Base-by-base conservation (phyloP, 2,888 invertebrate species). In the Plebejus argus region DNA sequence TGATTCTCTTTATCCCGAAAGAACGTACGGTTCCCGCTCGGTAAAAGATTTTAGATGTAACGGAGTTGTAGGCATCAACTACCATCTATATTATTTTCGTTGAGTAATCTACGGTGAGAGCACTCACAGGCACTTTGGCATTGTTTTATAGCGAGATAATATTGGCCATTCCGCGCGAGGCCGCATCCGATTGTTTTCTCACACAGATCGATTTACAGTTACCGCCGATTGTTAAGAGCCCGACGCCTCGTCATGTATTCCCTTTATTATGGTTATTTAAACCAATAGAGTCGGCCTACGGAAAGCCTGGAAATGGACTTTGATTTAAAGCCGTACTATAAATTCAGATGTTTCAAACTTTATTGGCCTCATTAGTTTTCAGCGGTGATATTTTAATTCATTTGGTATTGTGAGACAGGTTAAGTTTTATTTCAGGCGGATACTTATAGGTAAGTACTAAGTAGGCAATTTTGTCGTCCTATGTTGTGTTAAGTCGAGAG, bases 131-230 rank as follows among this genome's bases (percentile, higher is more conserved):
- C 80, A 77, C 79, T 81, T 78, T 78, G 74, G 79, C 87, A 87
- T 88, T 88, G 87, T 88, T 89, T 88, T 86, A 86, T 86, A 83
- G 85, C 82, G 83, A 84, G 83, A 86, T 89, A 88, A 87, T 87
- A 90, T 89, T 89, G 87, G 87, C 85, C 84, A 84, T 83, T 82
- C 83, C 82, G 76, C 76, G 70, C 82, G 83, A 83, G 80, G 78
- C 81, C 82, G 83, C 83, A 83, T 83, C 79, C 86, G 85, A 88
- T 89, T 89, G 88, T 89, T 89, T 74, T 90, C 87, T 87, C 87
- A 88, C 87, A 88, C 85, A 84, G 86, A 89, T 91, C 86, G 85
- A 86, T 88, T 86, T 88, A 88, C 86, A 86, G 85, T 85, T 87
- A 85, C 78, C 83, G 83, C 81, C 80, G 83, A 83, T 83, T 82